Base-by-base conservation (phyloP, 30 jellyfish, hydroid and myxozoan genomes). In the Turritopsis dohrnii region DNA sequence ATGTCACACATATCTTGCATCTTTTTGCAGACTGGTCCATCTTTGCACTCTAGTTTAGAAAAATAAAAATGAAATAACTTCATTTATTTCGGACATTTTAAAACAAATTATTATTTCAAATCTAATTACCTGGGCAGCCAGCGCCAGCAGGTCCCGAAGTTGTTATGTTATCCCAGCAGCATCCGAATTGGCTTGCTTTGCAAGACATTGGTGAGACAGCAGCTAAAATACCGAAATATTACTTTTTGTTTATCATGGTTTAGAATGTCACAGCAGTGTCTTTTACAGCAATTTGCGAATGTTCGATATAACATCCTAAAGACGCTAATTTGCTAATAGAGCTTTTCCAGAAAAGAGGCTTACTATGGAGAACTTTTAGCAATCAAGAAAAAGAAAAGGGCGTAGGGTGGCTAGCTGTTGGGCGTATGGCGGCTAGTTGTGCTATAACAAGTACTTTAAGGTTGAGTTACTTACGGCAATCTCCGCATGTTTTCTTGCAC, bases 21-120 rank as follows among this genome's bases (percentile, higher is more conserved):
- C 30, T 69, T 69, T 1, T 23, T 16, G 8, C 77, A 69, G 9
- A 7, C 77, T 21, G 30, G 19, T 69, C 28, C 71, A 90, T 88
- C 88, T 72, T 77, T 82, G 85, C 96, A 88, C 29, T 88, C 96
- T 88, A 26, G 21, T 41, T 21, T 3, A 13, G 60, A 41, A 41
- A 71, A 28, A 74, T 18, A 75, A 25, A 26, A 79, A 7, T 52
- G 25, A 25, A 21, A 65, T 0, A 0, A 1, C 8, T 82, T 28
- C 29, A 26, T 7, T 0, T 65, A 7, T 7, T 21, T 69, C 30
- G 31, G 16, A 27, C 22, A 19, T 27, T n/a, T 69, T 1, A 60
- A 60, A 0, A 60, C 19, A 60, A 60, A 18, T n/a, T n/a, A n/a
- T n/a, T n/a, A n/a, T 13, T 41, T 41, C 60, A 13, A 3, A 5